Evolutionary conservation across 2,888 invertebrate genomes (phyloP).

Genomic region (Scaptomyza polygonia): DNA sequence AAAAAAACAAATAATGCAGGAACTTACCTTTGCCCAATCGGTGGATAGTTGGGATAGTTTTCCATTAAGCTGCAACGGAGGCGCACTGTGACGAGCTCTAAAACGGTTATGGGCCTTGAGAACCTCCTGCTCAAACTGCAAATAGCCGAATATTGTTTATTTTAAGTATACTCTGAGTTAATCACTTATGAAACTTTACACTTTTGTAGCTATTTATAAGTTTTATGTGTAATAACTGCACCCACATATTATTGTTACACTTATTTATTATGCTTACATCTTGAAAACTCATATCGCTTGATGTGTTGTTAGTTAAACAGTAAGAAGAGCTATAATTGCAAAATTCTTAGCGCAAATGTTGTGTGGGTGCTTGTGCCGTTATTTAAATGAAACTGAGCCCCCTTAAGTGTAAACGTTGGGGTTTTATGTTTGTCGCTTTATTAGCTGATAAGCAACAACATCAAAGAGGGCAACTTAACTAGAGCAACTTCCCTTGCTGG

Average conservation of each 20-base stretch:
- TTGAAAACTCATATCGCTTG: constrained; percentile 36
- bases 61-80: constrained; percentile 87
- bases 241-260: not conserved
- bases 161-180: too few species aligned
- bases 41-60: constrained; percentile 88
- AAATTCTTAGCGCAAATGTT: constrained; percentile 5
- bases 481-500: constrained; percentile 12
- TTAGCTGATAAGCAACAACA: constrained; percentile 44
- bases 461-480: constrained; percentile 14
- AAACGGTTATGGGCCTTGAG: constrained; percentile 91
- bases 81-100: constrained; percentile 88
- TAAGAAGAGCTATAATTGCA: not conserved
- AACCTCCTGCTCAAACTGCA: constrained; percentile 88
- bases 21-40: constrained; percentile 88
- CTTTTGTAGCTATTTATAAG: not conserved
- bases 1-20: not conserved
- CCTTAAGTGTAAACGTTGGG: constrained; percentile 3
- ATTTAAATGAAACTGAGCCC: constrained; percentile 37
- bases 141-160: not conserved
- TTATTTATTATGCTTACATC: constrained; percentile 26
- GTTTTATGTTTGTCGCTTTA: constrained; percentile 32
- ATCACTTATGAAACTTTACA: too few species aligned
- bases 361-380: constrained; percentile 5
- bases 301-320: constrained; percentile 1
- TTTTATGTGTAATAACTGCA: not conserved